phyloP scores from a whole-genome alignment of 2,113 vertebrate species.

The Halichoerus grypus region DNA sequence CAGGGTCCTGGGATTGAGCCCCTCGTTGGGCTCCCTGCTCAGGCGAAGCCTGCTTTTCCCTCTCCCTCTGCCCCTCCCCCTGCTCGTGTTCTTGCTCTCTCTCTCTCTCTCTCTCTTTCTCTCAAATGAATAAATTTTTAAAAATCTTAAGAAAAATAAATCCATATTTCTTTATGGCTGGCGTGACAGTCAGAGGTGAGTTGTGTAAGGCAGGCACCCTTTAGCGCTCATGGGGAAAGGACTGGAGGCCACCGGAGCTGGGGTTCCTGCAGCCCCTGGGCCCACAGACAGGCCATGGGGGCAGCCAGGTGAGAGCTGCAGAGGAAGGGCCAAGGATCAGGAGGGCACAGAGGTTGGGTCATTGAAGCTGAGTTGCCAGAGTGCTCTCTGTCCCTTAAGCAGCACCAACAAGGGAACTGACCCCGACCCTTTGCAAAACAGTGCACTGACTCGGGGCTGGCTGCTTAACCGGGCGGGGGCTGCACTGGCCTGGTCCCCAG shows the following conservation, averaged over 20 bases:
- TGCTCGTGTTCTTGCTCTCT: not conserved
- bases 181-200: slow-evolving; percentile 73
- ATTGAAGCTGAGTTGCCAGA: slow-evolving; percentile 59
- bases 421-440: slow-evolving; percentile 31
- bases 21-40: not conserved
- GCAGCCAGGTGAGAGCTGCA: not conserved
- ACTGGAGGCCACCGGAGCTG: slow-evolving; percentile 65
- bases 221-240: slow-evolving; percentile 73
- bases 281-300: slow-evolving; percentile 51
- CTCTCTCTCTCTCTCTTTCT: not conserved
- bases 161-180: slow-evolving; percentile 78
- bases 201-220: slow-evolving; percentile 67
- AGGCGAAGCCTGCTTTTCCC: not conserved
- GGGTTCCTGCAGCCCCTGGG: not conserved
- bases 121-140: not conserved
- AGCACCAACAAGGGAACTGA: slow-evolving; percentile 40
- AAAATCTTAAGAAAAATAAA: slow-evolving; percentile 63
- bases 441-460: not conserved
- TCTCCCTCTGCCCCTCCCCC: not conserved
- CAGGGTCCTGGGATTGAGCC: not conserved
- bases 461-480: slow-evolving; percentile 30
- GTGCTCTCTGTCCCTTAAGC: not conserved
- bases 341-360: not conserved
- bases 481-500: slow-evolving; percentile 60
- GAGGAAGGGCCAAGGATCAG: not conserved